phyloP scores from a whole-genome alignment of 1,140 invertebrate species.

The Rhopalosiphum padi region DNA sequence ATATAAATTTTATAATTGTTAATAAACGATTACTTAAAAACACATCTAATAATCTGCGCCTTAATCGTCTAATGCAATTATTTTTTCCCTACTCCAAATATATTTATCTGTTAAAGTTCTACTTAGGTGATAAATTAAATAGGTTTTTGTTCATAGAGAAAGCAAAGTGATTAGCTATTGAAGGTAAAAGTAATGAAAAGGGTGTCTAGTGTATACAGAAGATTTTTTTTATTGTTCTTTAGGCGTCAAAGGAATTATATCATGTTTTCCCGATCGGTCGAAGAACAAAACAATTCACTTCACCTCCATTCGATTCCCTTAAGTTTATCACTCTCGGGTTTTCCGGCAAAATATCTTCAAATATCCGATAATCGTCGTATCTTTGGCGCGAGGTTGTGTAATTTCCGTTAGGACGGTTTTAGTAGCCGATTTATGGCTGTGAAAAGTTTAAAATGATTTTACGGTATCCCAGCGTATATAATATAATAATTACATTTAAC shows the following conservation, averaged over 20 bases:
- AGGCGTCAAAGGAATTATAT: slow-evolving; percentile 48
- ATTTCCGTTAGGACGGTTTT: slow-evolving; percentile 55
- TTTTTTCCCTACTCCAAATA: neutral
- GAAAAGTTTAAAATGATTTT: slow-evolving; percentile 37
- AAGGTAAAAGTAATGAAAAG: slow-evolving; percentile 24
- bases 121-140: neutral
- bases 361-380: slow-evolving; percentile 46
- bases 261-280: slow-evolving; percentile 25
- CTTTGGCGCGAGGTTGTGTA: slow-evolving; percentile 39
- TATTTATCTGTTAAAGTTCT: neutral
- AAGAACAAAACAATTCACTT: slow-evolving; percentile 38
- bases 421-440: slow-evolving; percentile 52
- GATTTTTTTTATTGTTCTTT: slow-evolving; percentile 11
- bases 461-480: neutral
- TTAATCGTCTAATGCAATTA: neutral
- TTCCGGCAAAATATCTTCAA: slow-evolving; percentile 51
- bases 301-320: neutral
- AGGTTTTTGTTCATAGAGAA: neutral
- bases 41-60: neutral
- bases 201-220: neutral
- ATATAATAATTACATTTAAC: neutral
- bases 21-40: neutral
- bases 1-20: neutral
- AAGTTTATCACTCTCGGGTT: slow-evolving; percentile 45
- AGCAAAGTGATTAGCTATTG: neutral